Conservation (phyloP, 1,140 invertebrate species). For the Achatina immaculata region DNA sequence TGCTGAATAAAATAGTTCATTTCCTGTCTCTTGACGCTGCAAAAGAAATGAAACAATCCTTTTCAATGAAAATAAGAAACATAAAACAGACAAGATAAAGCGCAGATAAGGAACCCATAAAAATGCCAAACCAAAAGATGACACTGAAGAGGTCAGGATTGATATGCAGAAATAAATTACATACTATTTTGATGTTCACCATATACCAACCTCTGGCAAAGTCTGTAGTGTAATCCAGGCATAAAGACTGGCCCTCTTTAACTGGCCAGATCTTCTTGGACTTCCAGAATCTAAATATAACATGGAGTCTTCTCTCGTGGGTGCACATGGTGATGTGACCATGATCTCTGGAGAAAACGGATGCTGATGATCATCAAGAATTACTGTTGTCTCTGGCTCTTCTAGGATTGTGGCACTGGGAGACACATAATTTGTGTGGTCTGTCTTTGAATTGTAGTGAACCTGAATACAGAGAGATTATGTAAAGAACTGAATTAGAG, state of each 20-base stretch:
- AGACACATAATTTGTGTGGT: conserved; percentile 6
- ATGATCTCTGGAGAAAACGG: conserved; percentile 32
- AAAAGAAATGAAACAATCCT: no score
- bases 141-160: no score
- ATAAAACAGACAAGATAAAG: no score
- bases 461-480: conserved; percentile 51
- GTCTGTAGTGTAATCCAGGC: conserved; percentile 96
- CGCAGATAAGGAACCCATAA: no score
- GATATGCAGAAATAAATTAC: no score
- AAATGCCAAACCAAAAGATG: no score
- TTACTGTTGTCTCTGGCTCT: conserved; percentile 25
- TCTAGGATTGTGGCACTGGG: conserved; percentile 20
- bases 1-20: no score
- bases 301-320: conserved; percentile 7
- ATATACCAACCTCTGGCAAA: conserved; percentile 82
- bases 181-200: no score
- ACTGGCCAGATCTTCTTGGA: conserved; percentile 54
- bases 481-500: not conserved
- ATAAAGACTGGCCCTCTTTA: conserved; percentile 92
- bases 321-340: conserved; percentile 12
- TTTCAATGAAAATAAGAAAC: no score
- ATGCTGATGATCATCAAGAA: not conserved
- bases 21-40: no score
- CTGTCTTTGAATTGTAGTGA: conserved; percentile 67
- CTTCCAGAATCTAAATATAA: conserved; percentile 23